phyloP scores from a whole-genome alignment of 2,797 vertebrate species.

The Poecilia velifera region DNA sequence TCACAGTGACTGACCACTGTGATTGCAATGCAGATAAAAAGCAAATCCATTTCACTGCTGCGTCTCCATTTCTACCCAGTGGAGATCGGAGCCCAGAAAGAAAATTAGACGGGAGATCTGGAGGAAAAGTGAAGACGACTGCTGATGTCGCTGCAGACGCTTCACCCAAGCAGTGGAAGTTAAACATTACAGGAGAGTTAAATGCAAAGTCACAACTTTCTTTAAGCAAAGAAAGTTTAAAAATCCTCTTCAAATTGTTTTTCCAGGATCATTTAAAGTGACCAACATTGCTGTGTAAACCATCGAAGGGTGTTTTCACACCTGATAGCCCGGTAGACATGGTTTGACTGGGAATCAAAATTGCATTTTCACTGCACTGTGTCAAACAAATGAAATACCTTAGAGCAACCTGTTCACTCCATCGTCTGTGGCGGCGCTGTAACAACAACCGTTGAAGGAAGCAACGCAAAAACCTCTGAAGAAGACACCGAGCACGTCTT shows the following conservation, averaged over 20 bases:
- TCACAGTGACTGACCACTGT: constrained; percentile 55
- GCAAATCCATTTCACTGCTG: constrained; percentile 55
- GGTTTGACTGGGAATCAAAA: too few relatives aligned
- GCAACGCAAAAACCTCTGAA: too few relatives aligned
- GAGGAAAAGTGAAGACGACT: constrained; percentile 27
- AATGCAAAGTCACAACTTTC: neutral
- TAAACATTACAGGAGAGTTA: neutral
- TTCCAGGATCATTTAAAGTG: neutral
- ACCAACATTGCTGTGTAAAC: neutral
- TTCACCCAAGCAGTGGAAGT: neutral
- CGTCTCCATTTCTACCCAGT: constrained; percentile 42
- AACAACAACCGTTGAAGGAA: too few relatives aligned
- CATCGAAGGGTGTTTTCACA: neutral
- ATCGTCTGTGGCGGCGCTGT: too few relatives aligned
- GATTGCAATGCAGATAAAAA: constrained; percentile 61
- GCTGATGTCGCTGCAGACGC: constrained; percentile 48
- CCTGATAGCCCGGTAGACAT: too few relatives aligned
- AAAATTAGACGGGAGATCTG: constrained; percentile 2
- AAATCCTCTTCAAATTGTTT: neutral
- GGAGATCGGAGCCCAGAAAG: constrained; percentile 31
- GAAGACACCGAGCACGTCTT: too few relatives aligned
- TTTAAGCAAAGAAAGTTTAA: neutral
- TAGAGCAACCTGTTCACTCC: too few relatives aligned
- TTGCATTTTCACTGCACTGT: too few relatives aligned
- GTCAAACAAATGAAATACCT: too few relatives aligned